Percentiles rank a stretch among this genome's conserved stretches.
Conservation (phyloP, 2,113 vertebrate genomes). For the Plecturocebus donacophilus region DNA sequence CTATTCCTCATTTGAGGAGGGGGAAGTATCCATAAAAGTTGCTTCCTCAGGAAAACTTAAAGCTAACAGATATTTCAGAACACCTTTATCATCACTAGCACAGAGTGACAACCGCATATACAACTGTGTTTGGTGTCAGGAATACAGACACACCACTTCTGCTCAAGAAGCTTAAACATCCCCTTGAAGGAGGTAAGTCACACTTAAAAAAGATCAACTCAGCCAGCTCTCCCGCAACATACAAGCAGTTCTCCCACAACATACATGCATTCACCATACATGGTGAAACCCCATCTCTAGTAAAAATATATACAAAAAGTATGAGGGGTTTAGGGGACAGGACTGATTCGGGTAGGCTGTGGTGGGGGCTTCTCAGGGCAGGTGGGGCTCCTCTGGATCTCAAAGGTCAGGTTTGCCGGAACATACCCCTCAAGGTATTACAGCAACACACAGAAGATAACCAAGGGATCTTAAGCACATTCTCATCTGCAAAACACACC, state of each 20-base stretch:
- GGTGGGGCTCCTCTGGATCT: neutral
- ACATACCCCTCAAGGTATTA: neutral
- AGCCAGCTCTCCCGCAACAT: neutral
- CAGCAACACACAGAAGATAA: neutral
- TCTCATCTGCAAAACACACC: conserved; percentile 6
- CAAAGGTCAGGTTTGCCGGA: neutral
- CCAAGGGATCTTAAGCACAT: neutral
- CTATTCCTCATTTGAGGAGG: neutral
- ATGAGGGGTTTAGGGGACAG: neutral
- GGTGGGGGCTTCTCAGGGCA: neutral
- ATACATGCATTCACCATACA: too few species aligned
- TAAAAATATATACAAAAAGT: too few species aligned
- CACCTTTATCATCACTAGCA: neutral
- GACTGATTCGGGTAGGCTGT: neutral
- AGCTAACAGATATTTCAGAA: neutral
- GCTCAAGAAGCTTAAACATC: neutral
- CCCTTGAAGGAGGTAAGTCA: neutral
- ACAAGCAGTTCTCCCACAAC: neutral
- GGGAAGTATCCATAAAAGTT: neutral
- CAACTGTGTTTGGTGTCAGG: neutral
- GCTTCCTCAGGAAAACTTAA: neutral
- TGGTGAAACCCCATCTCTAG: too few species aligned
- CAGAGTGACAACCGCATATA: neutral
- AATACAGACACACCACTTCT: neutral
- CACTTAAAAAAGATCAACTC: neutral